Evolutionary conservation across 2,888 invertebrate species (phyloP).

Genomic region (Agonum fuliginosum): DNA sequence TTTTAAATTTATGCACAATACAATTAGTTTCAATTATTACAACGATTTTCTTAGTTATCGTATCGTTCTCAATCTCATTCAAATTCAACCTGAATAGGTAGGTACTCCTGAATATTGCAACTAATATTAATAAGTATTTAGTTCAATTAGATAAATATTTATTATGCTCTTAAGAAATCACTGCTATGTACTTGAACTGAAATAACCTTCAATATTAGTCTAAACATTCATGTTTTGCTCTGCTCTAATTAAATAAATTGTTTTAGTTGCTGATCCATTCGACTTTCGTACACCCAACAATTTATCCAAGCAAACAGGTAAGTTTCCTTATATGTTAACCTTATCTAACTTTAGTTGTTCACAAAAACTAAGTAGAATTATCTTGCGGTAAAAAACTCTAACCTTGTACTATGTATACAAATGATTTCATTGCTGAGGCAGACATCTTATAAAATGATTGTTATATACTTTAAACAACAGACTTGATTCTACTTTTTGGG

Average conservation of each 20-base stretch:
- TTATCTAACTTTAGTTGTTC: constrained; percentile 15
- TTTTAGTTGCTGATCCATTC: constrained; percentile 40
- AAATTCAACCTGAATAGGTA: no score
- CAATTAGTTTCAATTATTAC: no score
- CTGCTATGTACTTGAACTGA: constrained; percentile 41
- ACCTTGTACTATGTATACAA: constrained; percentile 52
- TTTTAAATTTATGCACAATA: no score
- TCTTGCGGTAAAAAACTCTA: constrained; percentile 14
- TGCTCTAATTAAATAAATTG: constrained; percentile 46
- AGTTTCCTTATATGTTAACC: constrained; percentile 46
- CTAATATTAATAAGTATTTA: no score
- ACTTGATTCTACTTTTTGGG: constrained; percentile 22
- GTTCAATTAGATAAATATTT: no score
- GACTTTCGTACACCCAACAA: constrained; percentile 22
- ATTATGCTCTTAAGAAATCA: no score
- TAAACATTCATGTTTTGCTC: neutral
- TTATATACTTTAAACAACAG: constrained; percentile 39
- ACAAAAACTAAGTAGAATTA: constrained; percentile 19
- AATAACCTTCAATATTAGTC: constrained; percentile 40
- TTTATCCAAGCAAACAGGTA: constrained; percentile 15
- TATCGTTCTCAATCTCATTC: no score
- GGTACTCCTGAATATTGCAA: no score
- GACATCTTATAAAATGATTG: no score
- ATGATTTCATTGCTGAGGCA: constrained; percentile 45
- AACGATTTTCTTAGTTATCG: no score